Conservation (phyloP, 2,797 vertebrate genomes). For the Thaleichthys pacificus region DNA sequence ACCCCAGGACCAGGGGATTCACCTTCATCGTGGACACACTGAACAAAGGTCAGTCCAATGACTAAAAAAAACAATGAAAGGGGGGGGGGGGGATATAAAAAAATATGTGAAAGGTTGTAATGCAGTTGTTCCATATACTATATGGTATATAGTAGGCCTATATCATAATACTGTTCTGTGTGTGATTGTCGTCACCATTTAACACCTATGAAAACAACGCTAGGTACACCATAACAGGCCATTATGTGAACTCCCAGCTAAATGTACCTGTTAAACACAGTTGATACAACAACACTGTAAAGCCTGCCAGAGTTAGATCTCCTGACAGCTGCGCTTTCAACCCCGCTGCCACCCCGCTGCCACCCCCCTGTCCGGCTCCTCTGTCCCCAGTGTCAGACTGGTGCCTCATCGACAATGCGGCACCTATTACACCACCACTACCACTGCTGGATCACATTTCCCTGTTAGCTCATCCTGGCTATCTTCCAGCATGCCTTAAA, state of each 20-base stretch:
- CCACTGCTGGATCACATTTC: constrained; percentile 53
- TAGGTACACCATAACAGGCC: not conserved
- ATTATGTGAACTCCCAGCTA: not conserved
- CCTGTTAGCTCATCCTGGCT: constrained; percentile 66
- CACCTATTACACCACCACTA: constrained; percentile 53
- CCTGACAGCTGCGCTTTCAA: too few species aligned
- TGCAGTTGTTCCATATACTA: too few species aligned
- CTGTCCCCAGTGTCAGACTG: constrained; percentile 33
- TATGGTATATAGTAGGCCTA: too few species aligned
- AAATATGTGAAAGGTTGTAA: too few species aligned
- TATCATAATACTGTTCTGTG: not conserved
- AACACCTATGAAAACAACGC: not conserved
- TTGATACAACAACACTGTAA: too few species aligned
- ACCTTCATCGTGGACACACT: constrained; percentile 92
- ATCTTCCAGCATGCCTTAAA: constrained; percentile 55
- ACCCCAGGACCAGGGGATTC: constrained; percentile 95
- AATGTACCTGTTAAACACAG: not conserved
- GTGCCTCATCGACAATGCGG: constrained; percentile 42
- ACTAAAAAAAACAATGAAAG: not conserved
- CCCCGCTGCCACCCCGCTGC: too few species aligned
- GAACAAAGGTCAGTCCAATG: constrained; percentile 80
- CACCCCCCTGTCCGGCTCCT: too few species aligned
- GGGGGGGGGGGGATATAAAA: too few species aligned
- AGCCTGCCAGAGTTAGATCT: too few species aligned
- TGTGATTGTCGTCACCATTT: not conserved